phyloP scores from a whole-genome alignment of 1,140 invertebrate genomes.

The Coenobita brevimanus region DNA sequence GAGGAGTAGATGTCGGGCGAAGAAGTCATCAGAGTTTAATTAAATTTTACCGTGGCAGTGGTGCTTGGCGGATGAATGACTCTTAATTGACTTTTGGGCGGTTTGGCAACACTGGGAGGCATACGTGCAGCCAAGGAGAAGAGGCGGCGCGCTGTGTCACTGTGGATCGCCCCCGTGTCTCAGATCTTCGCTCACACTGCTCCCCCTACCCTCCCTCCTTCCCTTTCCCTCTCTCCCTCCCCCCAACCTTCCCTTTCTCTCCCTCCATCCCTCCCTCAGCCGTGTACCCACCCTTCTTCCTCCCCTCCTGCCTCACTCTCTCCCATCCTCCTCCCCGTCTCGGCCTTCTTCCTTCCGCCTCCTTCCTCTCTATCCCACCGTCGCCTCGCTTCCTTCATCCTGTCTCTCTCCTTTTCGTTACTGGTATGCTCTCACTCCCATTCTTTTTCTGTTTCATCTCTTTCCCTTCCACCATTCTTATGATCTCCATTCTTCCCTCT shows the following conservation, averaged over 20 bases:
- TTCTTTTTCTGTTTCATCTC: too few relatives aligned
- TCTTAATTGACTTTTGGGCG: slow-evolving; percentile 67
- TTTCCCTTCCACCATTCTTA: too few relatives aligned
- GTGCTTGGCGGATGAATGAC: slow-evolving; percentile 66
- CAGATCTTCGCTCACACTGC: neutral
- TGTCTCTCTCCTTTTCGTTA: too few relatives aligned
- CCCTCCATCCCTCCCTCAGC: neutral
- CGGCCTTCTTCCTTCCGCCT: too few relatives aligned
- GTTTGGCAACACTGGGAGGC: slow-evolving; percentile 67
- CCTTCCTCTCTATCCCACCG: too few relatives aligned
- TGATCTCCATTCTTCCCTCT: too few relatives aligned
- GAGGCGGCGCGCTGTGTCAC: neutral
- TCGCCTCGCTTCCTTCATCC: too few relatives aligned
- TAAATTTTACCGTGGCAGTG: slow-evolving; percentile 63
- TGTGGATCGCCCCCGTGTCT: slow-evolving; percentile 15
- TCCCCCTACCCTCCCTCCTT: slow-evolving; percentile 5
- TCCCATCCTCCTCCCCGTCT: too few relatives aligned
- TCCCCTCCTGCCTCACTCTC: neutral
- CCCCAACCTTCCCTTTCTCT: neutral
- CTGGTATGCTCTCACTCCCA: too few relatives aligned
- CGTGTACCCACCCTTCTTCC: neutral
- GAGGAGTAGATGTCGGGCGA: slow-evolving; percentile 12
- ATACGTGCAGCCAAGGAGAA: slow-evolving; percentile 66
- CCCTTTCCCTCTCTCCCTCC: neutral
- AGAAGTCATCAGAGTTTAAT: slow-evolving; percentile 53